phyloP scores from a whole-genome alignment of 2,888 invertebrate genomes.

The Carcina quercana region DNA sequence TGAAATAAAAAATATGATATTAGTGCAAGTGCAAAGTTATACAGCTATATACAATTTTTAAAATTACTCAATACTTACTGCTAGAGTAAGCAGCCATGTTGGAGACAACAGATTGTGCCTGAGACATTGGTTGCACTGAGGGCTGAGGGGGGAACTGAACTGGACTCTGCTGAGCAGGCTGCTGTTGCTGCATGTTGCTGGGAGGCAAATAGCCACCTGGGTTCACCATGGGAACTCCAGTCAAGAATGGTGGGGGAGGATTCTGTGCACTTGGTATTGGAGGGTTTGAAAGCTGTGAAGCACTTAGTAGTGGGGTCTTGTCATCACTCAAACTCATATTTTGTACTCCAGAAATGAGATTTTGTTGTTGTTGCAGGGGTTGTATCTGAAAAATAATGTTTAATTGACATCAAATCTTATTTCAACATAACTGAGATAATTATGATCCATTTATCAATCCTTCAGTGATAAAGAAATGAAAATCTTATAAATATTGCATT shows the following conservation, averaged over 20 bases:
- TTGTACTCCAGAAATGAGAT: slow-evolving; percentile 36
- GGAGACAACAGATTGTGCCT: slow-evolving; percentile 56
- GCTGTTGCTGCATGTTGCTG: slow-evolving; percentile 19
- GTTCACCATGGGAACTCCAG: slow-evolving; percentile 70
- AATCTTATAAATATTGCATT: no score
- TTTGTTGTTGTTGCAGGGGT: slow-evolving; percentile 24
- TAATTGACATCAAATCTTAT: no score
- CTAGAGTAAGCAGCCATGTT: slow-evolving; percentile 66
- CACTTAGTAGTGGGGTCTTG: slow-evolving; percentile 35
- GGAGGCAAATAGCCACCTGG: slow-evolving; percentile 37
- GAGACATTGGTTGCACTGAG: slow-evolving; percentile 32
- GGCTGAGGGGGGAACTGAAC: slow-evolving; percentile 17
- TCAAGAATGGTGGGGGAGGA: slow-evolving; percentile 58
- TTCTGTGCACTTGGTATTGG: slow-evolving; percentile 27
- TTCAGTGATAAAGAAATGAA: no score
- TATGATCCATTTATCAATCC: no score
- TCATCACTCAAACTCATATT: slow-evolving; percentile 44
- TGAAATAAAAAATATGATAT: no score
- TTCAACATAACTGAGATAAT: no score
- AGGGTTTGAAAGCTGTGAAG: slow-evolving; percentile 26
- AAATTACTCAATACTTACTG: slow-evolving; percentile 44
- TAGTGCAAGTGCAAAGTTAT: no score
- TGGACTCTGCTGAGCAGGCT: slow-evolving; percentile 5
- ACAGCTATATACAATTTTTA: no score
- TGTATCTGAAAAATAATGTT: slow-evolving; percentile 32